These are phyloP conservation scores for Drosophila mettleri DNA, from an alignment of 2,888 invertebrate species.

Conservation along the genomic window DNA sequence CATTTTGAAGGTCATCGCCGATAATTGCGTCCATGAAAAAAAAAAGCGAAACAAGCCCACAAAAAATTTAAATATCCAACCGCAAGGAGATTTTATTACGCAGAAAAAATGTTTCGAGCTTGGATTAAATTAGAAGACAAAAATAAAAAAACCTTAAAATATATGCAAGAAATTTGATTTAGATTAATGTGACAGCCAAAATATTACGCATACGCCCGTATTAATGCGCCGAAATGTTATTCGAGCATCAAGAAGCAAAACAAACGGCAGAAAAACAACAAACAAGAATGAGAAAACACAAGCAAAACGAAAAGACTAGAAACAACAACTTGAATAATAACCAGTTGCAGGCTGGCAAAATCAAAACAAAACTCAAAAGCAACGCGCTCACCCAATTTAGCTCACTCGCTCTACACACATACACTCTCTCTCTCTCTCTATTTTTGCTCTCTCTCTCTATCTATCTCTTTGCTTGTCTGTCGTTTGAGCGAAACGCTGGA, in stretches of 20 bases:
- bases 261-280: slow-evolving; percentile 20
- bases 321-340: slow-evolving; percentile 53
- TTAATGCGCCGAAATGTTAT: slow-evolving; percentile 2
- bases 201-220: slow-evolving; percentile 39
- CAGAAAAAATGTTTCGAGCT: background rate
- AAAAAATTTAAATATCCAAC: slow-evolving; percentile 15
- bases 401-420: no score
- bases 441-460: slow-evolving; percentile 2
- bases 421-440: slow-evolving; percentile 2
- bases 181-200: background rate
- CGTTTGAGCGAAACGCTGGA: slow-evolving; percentile 56
- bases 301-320: slow-evolving; percentile 57
- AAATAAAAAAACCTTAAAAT: background rate
- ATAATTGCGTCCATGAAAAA: slow-evolving; percentile 63
- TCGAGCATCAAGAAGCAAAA: slow-evolving; percentile 9
- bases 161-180: background rate
- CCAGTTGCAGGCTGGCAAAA: slow-evolving; percentile 68
- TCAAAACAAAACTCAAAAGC: slow-evolving; percentile 75
- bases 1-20: slow-evolving; percentile 68
- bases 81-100: background rate
- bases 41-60: slow-evolving; percentile 19
- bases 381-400: slow-evolving; percentile 24
- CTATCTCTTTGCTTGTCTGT: background rate
- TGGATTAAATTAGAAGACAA: background rate
- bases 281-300: slow-evolving; percentile 37